phyloP scores from a whole-genome alignment of 2,113 vertebrate species.

The Saguinus midas region DNA sequence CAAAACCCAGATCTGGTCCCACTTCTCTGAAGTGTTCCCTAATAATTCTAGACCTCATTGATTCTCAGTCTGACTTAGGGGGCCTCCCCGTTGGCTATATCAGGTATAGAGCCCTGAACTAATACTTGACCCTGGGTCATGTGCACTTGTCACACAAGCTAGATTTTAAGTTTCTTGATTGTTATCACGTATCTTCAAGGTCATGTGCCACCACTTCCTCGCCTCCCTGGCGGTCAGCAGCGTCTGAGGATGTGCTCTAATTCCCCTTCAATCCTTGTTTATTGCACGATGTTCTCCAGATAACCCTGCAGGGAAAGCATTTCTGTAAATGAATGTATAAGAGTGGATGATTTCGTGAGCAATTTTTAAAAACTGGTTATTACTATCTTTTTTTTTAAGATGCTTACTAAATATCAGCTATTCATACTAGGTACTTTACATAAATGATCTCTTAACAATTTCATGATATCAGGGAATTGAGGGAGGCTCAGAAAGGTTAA shows the following conservation, averaged over 20 bases:
- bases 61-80: background rate
- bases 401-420: background rate
- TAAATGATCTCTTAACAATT: background rate
- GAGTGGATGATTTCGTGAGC: background rate
- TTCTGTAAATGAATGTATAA: background rate
- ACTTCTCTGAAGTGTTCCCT: background rate
- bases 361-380: background rate
- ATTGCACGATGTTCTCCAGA: background rate
- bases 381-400: background rate
- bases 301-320: background rate
- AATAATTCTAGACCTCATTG: background rate
- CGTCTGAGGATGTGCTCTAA: background rate
- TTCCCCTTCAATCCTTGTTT: background rate
- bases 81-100: background rate
- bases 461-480: background rate
- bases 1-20: background rate
- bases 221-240: fast-evolving
- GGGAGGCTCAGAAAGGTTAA: background rate
- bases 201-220: background rate
- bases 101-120: background rate
- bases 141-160: background rate
- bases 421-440: background rate
- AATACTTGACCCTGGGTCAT: fast-evolving
- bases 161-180: background rate
- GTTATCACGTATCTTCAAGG: background rate